phyloP scores from a whole-genome alignment of 2,113 vertebrate genomes.

The Cichladusa arquata region DNA sequence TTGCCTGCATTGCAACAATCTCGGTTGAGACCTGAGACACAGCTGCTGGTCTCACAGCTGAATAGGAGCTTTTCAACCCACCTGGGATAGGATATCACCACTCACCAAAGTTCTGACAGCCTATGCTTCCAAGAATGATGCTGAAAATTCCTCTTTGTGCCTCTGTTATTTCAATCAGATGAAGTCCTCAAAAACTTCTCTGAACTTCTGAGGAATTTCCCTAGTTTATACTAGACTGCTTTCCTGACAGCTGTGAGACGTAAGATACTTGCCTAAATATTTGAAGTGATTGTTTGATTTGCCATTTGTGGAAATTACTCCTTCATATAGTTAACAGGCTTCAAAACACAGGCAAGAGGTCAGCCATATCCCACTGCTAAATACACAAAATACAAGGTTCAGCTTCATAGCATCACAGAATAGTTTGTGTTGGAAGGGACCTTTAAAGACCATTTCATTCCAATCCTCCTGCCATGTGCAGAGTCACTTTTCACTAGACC shows the following conservation, averaged over 20 bases:
- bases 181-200: neutral
- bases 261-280: neutral
- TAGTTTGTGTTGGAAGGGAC: neutral
- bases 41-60: neutral
- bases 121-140: neutral
- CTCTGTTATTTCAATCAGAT: neutral
- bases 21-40: neutral
- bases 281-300: neutral
- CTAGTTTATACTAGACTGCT: neutral
- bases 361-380: neutral
- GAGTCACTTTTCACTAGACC: neutral
- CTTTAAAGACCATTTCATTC: neutral
- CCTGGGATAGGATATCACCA: neutral
- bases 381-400: neutral
- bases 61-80: neutral
- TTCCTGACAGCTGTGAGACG: neutral
- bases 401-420: neutral
- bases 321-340: neutral
- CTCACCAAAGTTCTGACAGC: neutral
- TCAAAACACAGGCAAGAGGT: neutral
- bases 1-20: neutral
- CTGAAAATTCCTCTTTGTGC: neutral
- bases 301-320: neutral
- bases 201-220: neutral
- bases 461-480: neutral